Percentiles rank a stretch among this genome's conserved stretches.
These are phyloP conservation scores for Melanocharis versteri DNA, from an alignment of 2,113 vertebrate species.

Conservation along the genomic window DNA sequence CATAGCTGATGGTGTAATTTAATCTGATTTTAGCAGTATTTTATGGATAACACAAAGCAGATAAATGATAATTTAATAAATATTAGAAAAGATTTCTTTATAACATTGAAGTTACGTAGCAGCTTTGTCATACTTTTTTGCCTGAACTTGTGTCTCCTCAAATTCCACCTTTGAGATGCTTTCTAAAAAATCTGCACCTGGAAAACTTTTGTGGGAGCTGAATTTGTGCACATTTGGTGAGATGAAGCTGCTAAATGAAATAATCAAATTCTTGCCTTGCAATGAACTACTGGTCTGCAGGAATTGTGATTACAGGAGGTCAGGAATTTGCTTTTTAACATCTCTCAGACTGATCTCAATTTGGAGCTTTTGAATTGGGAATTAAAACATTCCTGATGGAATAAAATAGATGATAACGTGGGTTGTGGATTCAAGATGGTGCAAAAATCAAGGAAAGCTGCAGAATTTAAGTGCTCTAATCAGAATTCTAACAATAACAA, in stretches of 20 bases:
- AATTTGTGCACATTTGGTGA: neutral
- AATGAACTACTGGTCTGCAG: neutral
- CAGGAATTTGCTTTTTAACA: neutral
- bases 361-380: neutral
- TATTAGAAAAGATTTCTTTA: neutral
- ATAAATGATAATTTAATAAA: neutral
- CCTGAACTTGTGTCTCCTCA: neutral
- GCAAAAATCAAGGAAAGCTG: neutral
- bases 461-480: neutral
- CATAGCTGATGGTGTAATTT: neutral
- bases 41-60: neutral
- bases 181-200: neutral
- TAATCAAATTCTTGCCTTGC: neutral
- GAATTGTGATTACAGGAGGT: neutral
- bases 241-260: neutral
- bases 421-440: neutral
- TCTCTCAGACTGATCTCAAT: neutral
- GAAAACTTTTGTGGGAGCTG: neutral
- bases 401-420: neutral
- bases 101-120: neutral
- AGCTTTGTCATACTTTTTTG: neutral
- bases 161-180: neutral
- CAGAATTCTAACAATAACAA: neutral
- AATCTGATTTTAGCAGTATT: neutral
- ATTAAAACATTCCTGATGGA: neutral